Base-by-base conservation (phyloP, 2,113 vertebrate species). In the Chiloscyllium plagiosum region DNA sequence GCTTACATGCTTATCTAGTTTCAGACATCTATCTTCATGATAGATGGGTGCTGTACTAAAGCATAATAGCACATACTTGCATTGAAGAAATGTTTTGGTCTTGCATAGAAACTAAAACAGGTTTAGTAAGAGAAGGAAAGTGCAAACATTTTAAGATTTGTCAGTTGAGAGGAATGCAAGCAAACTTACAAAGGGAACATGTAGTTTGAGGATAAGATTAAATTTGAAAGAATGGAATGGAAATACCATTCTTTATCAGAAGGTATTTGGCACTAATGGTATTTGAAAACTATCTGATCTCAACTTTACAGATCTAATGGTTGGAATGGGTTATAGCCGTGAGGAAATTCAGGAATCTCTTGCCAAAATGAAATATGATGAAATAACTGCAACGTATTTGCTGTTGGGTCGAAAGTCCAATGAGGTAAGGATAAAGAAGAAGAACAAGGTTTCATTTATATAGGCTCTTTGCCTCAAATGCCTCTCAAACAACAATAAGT, bases 301-400 rank as follows among this genome's bases (percentile, higher is more conserved):
- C 4, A 26, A 0, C 97, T 97, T 96, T 96, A 24, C 97, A 99
- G 99, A 99, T 95, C 98, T 99, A 96, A 99, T 99, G 98, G 98
- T 99, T 96, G 99, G 99, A 96, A 99, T 99, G 99, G 99, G 99
- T 97, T 99, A 99, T 97, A 99, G 98, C 96, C 98, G 98, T 97
- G 99, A 99, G 96, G 98, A 99, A 97, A 99, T 99, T 97, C 98
- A 99, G 96, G 99, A 99, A 96, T 99, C 99, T 95, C 98, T 99
- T 97, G 98, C 98, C 97, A 99, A 99, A 98, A 99, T 99, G 99
- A 99, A 99, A 97, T 99, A 99, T 10, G 99, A 99, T 96, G 99
- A 99, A 97, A 98, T 99, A 97, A 99, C 99, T 69, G 99, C 99
- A 96, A 99, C 99, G 0, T 99, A 99, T 97, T 98, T 99, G 97